Conservation (phyloP, 2,113 vertebrate species). For the Hemiscyllium ocellatum region DNA sequence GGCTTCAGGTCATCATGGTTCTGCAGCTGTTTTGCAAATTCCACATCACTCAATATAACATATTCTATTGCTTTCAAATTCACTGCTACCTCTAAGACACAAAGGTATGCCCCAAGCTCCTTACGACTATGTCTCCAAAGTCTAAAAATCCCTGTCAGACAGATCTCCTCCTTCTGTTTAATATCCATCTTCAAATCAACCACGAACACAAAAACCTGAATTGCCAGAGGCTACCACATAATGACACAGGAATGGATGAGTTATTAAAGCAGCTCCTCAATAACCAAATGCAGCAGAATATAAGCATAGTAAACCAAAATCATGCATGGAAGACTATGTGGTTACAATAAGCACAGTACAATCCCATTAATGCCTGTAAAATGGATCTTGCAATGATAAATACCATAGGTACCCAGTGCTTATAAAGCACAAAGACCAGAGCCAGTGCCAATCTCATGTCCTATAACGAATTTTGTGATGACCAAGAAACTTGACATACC, state of each 20-base stretch:
- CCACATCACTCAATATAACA: constrained; percentile 21
- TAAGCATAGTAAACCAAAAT: neutral
- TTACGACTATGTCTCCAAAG: constrained; percentile 12
- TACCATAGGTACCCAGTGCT: neutral
- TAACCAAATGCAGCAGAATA: constrained; percentile 7
- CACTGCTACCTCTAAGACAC: neutral
- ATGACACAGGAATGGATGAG: neutral
- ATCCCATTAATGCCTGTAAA: neutral
- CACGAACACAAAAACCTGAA: neutral
- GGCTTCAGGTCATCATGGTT: neutral
- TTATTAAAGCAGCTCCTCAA: neutral
- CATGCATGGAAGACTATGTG: neutral
- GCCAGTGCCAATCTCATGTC: neutral
- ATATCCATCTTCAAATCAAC: constrained; percentile 17
- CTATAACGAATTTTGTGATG: neutral
- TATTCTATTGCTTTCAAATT: neutral
- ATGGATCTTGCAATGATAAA: neutral
- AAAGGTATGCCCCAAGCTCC: constrained; percentile 6
- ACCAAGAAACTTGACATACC: neutral
- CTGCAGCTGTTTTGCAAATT: constrained; percentile 20
- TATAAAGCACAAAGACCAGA: neutral
- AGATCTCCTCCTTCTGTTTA: constrained; percentile 12
- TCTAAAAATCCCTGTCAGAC: neutral
- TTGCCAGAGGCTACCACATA: neutral
- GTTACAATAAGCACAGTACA: neutral